phyloP scores from a whole-genome alignment of 2,888 invertebrate genomes.

The Nemurella pictetii region DNA sequence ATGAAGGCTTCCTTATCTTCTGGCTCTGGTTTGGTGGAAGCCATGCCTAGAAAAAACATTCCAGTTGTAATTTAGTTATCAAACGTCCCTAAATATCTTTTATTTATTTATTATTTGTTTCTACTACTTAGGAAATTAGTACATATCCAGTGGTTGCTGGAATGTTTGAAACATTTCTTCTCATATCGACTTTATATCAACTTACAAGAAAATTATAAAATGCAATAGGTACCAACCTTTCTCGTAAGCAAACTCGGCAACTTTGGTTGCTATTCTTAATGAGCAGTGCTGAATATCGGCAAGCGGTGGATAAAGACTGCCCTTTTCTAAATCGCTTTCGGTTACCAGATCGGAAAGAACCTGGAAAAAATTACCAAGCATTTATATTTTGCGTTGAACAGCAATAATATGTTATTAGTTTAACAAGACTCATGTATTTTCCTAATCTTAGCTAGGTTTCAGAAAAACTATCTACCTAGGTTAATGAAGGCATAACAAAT shows the following conservation, averaged over 20 bases:
- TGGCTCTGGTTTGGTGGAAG: constrained; percentile 79
- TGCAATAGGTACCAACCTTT: constrained; percentile 65
- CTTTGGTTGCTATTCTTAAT: constrained; percentile 77
- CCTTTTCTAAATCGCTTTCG: constrained; percentile 76
- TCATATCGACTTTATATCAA: not conserved
- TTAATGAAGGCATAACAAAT: too few relatives aligned
- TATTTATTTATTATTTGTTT: too few relatives aligned
- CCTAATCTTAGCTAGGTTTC: too few relatives aligned
- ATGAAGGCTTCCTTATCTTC: constrained; percentile 71
- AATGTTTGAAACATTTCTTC: too few relatives aligned
- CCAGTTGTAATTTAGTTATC: too few relatives aligned
- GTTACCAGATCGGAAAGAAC: constrained; percentile 80
- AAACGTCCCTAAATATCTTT: too few relatives aligned
- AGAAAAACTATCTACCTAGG: too few relatives aligned
- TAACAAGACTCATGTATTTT: too few relatives aligned
- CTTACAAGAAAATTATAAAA: not conserved
- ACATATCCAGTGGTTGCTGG: too few relatives aligned
- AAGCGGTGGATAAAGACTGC: constrained; percentile 91
- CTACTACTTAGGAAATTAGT: too few relatives aligned
- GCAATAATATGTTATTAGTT: too few relatives aligned
- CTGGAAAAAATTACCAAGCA: constrained; percentile 54
- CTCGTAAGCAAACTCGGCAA: constrained; percentile 82
- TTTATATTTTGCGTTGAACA: too few relatives aligned
- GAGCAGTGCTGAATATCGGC: constrained; percentile 82
- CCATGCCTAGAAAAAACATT: constrained; percentile 81